Conservation (phyloP, 23 tunicate genomes). For the Styela clava region DNA sequence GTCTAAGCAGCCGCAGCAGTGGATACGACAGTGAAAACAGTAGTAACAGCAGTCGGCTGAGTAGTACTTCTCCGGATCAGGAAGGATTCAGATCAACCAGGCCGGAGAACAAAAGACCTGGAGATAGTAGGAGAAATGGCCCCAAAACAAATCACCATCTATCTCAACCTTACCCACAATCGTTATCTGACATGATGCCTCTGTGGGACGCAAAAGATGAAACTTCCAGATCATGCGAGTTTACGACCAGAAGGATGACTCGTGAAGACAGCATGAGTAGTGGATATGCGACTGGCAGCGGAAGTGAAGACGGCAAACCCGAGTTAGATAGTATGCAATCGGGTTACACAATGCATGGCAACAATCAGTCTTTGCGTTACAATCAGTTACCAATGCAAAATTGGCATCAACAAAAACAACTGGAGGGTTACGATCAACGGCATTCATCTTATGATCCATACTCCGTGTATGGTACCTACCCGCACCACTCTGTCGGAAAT, state of each 20-base stretch:
- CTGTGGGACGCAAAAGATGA: not conserved
- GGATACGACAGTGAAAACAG: conserved; percentile 32
- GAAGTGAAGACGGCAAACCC: conserved; percentile 27
- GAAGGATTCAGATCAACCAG: not conserved
- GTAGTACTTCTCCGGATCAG: not conserved
- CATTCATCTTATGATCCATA: conserved; percentile 16
- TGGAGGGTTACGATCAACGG: not conserved
- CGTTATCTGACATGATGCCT: conserved; percentile 9
- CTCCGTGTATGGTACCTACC: conserved; percentile 6
- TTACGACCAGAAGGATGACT: not conserved
- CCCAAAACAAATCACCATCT: not conserved
- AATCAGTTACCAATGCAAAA: not conserved
- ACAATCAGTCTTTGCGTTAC: not conserved
- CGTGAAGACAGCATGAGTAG: conserved; percentile 71
- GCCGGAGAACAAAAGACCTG: not conserved
- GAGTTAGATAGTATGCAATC: conserved; percentile 14
- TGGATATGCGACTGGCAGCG: conserved; percentile 88
- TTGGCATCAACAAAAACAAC: conserved; percentile 17
- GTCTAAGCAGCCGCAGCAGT: conserved; percentile 2
- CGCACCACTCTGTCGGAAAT: not conserved
- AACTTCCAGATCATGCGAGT: not conserved
- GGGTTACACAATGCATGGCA: not conserved
- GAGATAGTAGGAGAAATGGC: not conserved
- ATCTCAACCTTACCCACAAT: not conserved
- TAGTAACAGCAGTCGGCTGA: not conserved